Conservation (phyloP, 2,113 vertebrate genomes). For the Hippocampus abdominalis region DNA sequence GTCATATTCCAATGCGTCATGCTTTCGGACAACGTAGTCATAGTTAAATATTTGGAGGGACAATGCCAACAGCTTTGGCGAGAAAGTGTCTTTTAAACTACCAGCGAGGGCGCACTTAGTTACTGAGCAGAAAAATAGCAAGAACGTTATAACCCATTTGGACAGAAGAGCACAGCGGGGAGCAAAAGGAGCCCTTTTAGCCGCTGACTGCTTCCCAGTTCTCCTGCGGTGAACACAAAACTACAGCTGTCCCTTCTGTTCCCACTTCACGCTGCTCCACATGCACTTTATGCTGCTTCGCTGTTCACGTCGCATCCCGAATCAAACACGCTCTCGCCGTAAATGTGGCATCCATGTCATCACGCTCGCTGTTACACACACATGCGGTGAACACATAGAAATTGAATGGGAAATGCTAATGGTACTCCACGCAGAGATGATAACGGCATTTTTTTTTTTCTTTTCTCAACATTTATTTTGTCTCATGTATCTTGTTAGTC, state of each 20-base stretch:
- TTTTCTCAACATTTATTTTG: not conserved
- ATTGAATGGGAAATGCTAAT: constrained; percentile 16
- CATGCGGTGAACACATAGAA: not conserved
- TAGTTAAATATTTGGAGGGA: constrained; percentile 53
- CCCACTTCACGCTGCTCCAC: constrained; percentile 49
- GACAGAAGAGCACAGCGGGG: constrained; percentile 57
- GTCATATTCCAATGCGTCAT: constrained; percentile 29
- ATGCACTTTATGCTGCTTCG: constrained; percentile 56
- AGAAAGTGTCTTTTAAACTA: constrained; percentile 30
- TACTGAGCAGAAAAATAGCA: constrained; percentile 55
- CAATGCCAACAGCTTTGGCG: constrained; percentile 35
- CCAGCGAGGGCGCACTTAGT: constrained; percentile 53
- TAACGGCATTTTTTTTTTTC: constrained; percentile 1
- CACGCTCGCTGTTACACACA: not conserved
- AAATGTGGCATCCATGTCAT: not conserved
- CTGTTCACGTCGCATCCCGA: constrained; percentile 21
- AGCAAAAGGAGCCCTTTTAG: constrained; percentile 49
- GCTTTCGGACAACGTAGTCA: constrained; percentile 52
- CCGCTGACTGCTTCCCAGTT: constrained; percentile 47
- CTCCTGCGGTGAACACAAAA: constrained; percentile 59
- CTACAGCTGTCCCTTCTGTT: constrained; percentile 67
- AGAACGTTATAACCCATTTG: constrained; percentile 45
- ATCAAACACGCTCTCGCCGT: constrained; percentile 11
- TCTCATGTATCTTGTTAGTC: constrained; percentile 6
- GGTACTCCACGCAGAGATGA: not conserved